Evolutionary conservation across 2,888 invertebrate species (phyloP).

Genomic region (Phaedon cochleariae): DNA sequence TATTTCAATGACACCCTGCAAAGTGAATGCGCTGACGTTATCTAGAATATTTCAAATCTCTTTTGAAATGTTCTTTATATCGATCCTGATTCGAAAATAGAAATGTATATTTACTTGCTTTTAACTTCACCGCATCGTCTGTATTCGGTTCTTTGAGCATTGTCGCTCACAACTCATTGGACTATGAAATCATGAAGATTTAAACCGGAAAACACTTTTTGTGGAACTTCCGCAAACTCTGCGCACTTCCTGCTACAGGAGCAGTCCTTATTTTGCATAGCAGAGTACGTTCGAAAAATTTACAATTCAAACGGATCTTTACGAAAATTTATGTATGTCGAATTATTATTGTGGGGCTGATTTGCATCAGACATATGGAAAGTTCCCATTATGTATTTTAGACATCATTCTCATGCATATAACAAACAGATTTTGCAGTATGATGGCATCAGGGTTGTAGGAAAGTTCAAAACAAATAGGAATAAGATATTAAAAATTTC

Average conservation of each 20-base stretch:
- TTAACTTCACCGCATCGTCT: conserved; percentile 18
- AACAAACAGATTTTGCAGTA: background rate
- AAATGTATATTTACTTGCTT: too few relatives aligned
- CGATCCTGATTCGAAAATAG: too few relatives aligned
- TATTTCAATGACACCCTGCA: too few relatives aligned
- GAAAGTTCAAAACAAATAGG: background rate
- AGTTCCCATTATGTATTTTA: conserved; percentile 30
- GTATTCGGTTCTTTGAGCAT: conserved; percentile 27
- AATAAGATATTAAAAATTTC: too few relatives aligned
- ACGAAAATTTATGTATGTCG: conserved; percentile 41
- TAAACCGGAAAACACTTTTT: conserved; percentile 57
- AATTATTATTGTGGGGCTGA: conserved; percentile 38
- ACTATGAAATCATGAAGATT: conserved; percentile 56
- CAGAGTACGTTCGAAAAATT: conserved; percentile 53
- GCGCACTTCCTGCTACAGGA: conserved; percentile 54
- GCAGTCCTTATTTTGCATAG: conserved; percentile 56
- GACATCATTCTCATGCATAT: conserved; percentile 13
- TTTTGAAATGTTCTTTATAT: background rate
- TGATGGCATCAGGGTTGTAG: too few relatives aligned
- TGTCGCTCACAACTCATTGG: conserved; percentile 46
- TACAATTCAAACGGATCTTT: conserved; percentile 52
- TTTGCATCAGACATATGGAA: conserved; percentile 35
- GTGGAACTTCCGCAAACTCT: conserved; percentile 50
- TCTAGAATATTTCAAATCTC: conserved; percentile 2
- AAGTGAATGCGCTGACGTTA: too few relatives aligned